Percentiles rank a stretch among this genome's conserved stretches.
phyloP scores from a whole-genome alignment of 2,888 invertebrate species.

The Scaptomyza tumidula region DNA sequence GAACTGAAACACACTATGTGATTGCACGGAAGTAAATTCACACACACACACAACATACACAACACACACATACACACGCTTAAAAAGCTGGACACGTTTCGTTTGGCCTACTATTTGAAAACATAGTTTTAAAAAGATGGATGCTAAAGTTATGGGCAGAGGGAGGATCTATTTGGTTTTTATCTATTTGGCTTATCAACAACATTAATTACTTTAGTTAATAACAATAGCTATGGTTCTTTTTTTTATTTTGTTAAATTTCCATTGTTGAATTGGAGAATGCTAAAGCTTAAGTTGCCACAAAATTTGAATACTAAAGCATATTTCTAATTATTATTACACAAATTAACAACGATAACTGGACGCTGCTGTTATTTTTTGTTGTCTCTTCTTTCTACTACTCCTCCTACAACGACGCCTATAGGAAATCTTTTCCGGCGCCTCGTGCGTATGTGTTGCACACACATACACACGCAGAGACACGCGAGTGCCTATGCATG shows the following conservation, averaged over 20 bases:
- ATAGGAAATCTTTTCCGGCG: conserved; percentile 56
- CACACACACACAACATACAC: not conserved
- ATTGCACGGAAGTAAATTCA: conserved; percentile 5
- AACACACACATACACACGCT: not conserved
- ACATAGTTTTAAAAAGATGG: not conserved
- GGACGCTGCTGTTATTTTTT: conserved; percentile 28
- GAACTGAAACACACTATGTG: conserved; percentile 49
- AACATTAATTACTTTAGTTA: conserved; percentile 12
- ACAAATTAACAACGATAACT: conserved; percentile 8
- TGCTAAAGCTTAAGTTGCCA: conserved; percentile 1
- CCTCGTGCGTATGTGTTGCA: conserved; percentile 35
- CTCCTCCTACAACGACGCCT: conserved; percentile 15
- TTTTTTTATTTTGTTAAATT: not conserved
- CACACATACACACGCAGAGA: conserved; percentile 8
- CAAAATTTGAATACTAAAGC: not conserved
- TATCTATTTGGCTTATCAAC: not conserved
- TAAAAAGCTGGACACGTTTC: conserved; percentile 27
- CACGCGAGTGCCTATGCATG: conserved; percentile 32
- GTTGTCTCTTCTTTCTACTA: conserved; percentile 14
- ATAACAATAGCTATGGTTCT: not conserved
- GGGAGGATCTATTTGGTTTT: conserved; percentile 3
- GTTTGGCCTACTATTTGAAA: conserved; percentile 34
- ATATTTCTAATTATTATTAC: conserved; percentile 1
- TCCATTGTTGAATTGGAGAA: not conserved
- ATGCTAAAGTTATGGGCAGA: conserved; percentile 3